Conservation (phyloP, 2,113 vertebrate genomes). For the Platichthys flesus region DNA sequence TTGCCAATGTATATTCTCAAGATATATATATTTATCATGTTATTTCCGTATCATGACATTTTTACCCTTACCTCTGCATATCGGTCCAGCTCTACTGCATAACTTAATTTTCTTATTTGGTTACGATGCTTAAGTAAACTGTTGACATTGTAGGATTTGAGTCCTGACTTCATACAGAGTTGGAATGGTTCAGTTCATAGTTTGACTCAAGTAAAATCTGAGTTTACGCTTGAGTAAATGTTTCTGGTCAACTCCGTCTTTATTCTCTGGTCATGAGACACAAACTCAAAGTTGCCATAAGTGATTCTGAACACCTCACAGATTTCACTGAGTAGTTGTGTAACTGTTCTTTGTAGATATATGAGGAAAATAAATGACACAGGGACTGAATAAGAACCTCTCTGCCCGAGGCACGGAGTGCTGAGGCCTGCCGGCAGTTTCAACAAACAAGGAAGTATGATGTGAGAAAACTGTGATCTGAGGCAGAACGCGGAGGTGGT, state of each 20-base stretch:
- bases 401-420: neutral
- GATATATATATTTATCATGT: no score
- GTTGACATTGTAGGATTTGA: neutral
- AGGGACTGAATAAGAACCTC: neutral
- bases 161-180: neutral
- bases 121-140: neutral
- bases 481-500: neutral
- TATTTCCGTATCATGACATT: no score
- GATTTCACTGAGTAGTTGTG: neutral
- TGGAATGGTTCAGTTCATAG: no score
- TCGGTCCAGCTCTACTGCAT: no score
- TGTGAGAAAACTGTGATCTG: slow-evolving; percentile 6
- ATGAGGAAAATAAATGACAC: neutral
- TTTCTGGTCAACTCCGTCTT: no score
- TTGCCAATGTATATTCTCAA: no score
- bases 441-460: slow-evolving; percentile 24
- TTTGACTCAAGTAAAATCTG: no score
- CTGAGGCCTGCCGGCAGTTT: no score
- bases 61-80: no score
- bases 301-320: neutral
- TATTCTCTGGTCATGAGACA: neutral
- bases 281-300: neutral
- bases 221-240: no score
- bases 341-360: neutral
- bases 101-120: neutral